These are phyloP conservation scores for Enhydra lutris DNA, from an alignment of 2,113 vertebrate genomes.

Conservation along the genomic window DNA sequence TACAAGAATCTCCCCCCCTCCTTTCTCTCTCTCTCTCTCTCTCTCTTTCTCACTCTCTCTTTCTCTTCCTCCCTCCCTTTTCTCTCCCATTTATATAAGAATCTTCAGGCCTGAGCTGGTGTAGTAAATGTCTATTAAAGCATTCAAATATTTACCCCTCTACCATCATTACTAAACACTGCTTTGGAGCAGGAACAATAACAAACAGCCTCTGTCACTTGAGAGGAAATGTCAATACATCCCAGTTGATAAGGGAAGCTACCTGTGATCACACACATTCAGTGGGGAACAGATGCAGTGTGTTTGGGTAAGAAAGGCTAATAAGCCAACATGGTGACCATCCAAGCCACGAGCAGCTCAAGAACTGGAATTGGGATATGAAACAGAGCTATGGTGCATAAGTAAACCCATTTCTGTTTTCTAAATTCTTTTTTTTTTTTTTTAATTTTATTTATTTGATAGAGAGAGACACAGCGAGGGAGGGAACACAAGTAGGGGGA, in stretches of 20 bases:
- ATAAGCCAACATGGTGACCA: conserved; percentile 36
- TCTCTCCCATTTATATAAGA: not conserved
- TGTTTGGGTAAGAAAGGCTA: not conserved
- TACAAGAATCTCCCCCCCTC: not conserved
- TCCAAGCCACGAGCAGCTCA: not conserved
- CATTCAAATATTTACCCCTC: not conserved
- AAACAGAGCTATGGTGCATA: not conserved
- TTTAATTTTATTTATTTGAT: not conserved
- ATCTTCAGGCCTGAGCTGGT: not conserved
- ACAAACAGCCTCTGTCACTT: not conserved
- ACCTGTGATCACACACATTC: conserved; percentile 54
- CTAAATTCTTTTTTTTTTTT: not conserved
- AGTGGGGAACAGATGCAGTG: conserved; percentile 30
- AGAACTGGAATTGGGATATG: not conserved
- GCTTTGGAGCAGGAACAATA: not conserved
- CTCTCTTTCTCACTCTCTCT: not conserved
- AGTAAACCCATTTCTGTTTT: not conserved
- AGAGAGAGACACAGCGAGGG: too few species aligned
- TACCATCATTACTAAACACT: not conserved
- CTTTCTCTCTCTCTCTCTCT: too few species aligned
- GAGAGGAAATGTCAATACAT: not conserved
- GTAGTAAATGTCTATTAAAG: not conserved
- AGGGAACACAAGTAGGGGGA: too few species aligned
- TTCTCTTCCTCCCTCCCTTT: not conserved
- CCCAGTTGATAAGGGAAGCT: not conserved